A percentile compares a stretch with the other conserved stretches of the same genome.
These are phyloP conservation scores for Heterotilapia buettikoferi DNA, from an alignment of 2,113 vertebrate species.

Conservation along the genomic window DNA sequence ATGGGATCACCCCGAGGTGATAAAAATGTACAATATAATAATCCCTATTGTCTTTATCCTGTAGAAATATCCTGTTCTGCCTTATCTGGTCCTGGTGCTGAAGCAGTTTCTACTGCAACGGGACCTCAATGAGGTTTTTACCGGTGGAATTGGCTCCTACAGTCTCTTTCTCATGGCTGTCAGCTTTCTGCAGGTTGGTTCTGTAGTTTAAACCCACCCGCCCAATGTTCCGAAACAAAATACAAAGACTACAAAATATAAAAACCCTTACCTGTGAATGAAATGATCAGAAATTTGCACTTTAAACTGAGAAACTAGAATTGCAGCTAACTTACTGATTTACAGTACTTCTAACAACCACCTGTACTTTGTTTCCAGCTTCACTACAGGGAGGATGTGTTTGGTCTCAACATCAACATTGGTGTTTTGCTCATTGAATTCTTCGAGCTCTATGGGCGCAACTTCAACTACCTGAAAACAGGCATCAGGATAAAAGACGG, in stretches of 20 bases:
- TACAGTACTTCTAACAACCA: neutral
- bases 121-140: constrained; percentile 98
- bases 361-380: constrained; percentile 68
- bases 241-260: neutral
- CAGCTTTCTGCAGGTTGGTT: constrained; percentile 91
- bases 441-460: constrained; percentile 95
- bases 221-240: neutral
- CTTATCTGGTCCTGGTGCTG: constrained; percentile 94
- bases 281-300: neutral
- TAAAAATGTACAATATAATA: neutral
- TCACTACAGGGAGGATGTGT: constrained; percentile 91
- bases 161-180: constrained; percentile 99
- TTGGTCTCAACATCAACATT: constrained; percentile 89
- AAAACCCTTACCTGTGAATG: neutral
- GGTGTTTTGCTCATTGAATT: constrained; percentile 98
- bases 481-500: constrained; percentile 98
- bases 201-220: neutral
- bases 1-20: neutral
- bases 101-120: constrained; percentile 98
- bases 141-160: constrained; percentile 96
- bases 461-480: constrained; percentile 99
- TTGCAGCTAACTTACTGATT: neutral
- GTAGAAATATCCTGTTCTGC: constrained; percentile 96
- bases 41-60: neutral
- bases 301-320: neutral